Base-by-base conservation (phyloP, 2,797 vertebrate species). In the Acanthurus lineatus region DNA sequence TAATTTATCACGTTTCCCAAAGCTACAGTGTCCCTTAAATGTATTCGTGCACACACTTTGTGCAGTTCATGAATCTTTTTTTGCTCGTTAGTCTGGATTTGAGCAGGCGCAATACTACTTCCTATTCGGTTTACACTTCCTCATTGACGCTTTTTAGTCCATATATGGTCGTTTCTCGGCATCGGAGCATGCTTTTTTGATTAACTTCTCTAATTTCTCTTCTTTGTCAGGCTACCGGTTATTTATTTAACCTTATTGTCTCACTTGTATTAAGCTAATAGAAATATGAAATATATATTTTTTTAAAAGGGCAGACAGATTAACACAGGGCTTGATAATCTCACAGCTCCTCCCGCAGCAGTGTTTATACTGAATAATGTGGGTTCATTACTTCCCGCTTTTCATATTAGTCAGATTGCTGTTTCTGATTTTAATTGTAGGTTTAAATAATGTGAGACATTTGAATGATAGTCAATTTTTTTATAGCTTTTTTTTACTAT, bases 101-200 rank as follows among this genome's bases (percentile, higher is more conserved):
- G 96, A 93, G 96, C 96, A 96, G 82, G 97, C 97, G 96, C 96
- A 93, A 49, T 92, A 49, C 77, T 84, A 96, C 96, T 97, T 97
- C 96, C 97, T 96, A 95, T 92, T 95, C 94, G 64, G 76, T 73
- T 77, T 64, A 91, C 95, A 95, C 96, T 98, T 99, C 97, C 97
- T 97, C 96, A 95, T 96, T 97, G 93, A 91, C 89, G 86, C 92
- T 66, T 94, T 96, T 95, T 93, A 95, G 94, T 95, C 96, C 97
- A 96, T 98, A 98, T 98, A 98, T 97, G 97, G 97, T 95, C 90
- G 90, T 96, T 96, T 97, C 89, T 91, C 77, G 60, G 82, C 76
- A 87, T 94, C 92, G 49, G 85, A 91, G 89, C 70, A 35, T 74
- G 56, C 20, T 75, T 90, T 90, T 86, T 77, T 73, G 1, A 85